A percentile compares a stretch with the other conserved stretches of the same genome.
phyloP scores from a whole-genome alignment of 2,113 vertebrate species.

The Xenotilapia leptura region DNA sequence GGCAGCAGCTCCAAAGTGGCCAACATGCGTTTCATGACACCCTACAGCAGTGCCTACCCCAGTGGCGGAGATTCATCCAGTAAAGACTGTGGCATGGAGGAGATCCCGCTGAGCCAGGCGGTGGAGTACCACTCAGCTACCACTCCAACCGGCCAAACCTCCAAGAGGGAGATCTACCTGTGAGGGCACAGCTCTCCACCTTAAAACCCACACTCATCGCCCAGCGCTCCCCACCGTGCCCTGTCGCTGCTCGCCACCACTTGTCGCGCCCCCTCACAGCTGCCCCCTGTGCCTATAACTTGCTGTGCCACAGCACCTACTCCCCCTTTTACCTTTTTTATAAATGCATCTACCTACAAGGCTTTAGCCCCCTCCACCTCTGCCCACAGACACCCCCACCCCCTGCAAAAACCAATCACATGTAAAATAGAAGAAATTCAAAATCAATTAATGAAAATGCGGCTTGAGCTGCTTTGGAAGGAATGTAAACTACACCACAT shows the following conservation, averaged over 20 bases:
- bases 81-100: slow-evolving; percentile 93
- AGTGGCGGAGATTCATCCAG: slow-evolving; percentile 84
- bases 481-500: slow-evolving; percentile 71
- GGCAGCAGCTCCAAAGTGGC: slow-evolving; percentile 83
- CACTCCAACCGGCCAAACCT: slow-evolving; percentile 85
- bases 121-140: slow-evolving; percentile 87
- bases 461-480: slow-evolving; percentile 34
- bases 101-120: slow-evolving; percentile 95
- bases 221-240: background rate
- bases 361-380: slow-evolving; percentile 40
- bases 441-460: slow-evolving; percentile 34
- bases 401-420: slow-evolving; percentile 38
- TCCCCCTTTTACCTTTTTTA: slow-evolving; percentile 38
- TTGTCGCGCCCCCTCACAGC: slow-evolving; percentile 11
- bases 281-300: slow-evolving; percentile 60
- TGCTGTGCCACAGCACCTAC: slow-evolving; percentile 22
- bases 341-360: slow-evolving; percentile 42
- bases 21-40: slow-evolving; percentile 94
- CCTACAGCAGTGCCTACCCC: slow-evolving; percentile 96
- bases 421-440: slow-evolving; percentile 47
- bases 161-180: slow-evolving; percentile 99
- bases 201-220: background rate
- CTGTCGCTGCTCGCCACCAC: slow-evolving; percentile 5
- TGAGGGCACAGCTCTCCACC: slow-evolving; percentile 68
- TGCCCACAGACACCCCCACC: background rate